Conservation (phyloP, 2,113 vertebrate genomes). For the Amblyornis subalaris region DNA sequence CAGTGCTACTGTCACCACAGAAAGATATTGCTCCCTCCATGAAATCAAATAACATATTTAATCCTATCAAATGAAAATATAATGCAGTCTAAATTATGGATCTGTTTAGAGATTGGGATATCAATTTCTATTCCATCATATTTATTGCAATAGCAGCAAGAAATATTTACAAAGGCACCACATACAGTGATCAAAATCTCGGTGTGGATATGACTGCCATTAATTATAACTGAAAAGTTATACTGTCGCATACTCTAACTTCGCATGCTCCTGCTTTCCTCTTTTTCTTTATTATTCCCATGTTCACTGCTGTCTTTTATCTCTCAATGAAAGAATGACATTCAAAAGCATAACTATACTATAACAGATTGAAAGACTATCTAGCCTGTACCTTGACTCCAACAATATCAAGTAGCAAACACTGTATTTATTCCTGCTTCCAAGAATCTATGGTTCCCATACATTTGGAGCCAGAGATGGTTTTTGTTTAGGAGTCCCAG, state of each 20-base stretch:
- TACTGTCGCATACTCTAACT: background rate
- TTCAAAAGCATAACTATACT: background rate
- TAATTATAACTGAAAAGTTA: background rate
- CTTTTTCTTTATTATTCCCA: background rate
- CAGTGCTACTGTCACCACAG: background rate
- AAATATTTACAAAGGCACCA: background rate
- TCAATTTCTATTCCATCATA: background rate
- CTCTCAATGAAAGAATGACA: background rate
- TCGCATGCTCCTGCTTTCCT: background rate
- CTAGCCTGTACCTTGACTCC: background rate
- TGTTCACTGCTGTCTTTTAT: background rate
- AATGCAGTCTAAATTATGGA: background rate
- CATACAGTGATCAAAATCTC: background rate
- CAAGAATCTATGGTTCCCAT: background rate
- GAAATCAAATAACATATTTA: background rate
- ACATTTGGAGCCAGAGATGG: background rate
- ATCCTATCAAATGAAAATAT: background rate
- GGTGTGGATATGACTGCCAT: background rate
- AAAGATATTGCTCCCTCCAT: background rate
- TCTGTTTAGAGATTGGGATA: background rate
- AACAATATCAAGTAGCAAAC: background rate
- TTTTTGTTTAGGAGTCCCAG: background rate
- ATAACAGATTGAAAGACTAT: background rate
- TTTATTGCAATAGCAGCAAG: background rate
- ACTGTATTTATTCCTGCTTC: background rate